Percentiles rank a stretch among this genome's conserved stretches.
phyloP scores from a whole-genome alignment of 2,113 vertebrate genomes.

The Psephotus haematonotus region DNA sequence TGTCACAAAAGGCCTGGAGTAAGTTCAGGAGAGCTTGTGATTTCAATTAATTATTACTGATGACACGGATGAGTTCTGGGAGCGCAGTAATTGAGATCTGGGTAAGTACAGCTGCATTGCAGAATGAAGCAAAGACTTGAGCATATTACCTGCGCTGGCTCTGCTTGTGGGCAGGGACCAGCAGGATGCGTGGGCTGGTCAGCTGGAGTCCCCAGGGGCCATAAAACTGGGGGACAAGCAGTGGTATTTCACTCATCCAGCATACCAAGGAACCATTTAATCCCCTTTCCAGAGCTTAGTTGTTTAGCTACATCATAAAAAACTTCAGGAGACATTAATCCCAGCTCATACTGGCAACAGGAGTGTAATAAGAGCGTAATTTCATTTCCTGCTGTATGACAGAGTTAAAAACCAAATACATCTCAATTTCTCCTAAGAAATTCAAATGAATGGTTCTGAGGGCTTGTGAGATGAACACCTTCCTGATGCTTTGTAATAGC shows the following conservation, averaged over 20 bases:
- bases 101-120: not conserved
- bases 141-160: rapidly evolving
- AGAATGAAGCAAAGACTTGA: not conserved
- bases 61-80: not conserved
- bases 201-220: not conserved
- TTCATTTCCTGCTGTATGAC: slow-evolving; percentile 24
- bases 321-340: not conserved
- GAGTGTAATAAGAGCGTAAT: not conserved
- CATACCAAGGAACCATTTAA: not conserved
- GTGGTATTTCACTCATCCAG: not conserved
- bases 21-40: not conserved
- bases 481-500: not conserved
- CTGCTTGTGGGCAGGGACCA: not conserved
- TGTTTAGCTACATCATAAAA: not conserved
- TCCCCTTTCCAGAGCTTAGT: not conserved
- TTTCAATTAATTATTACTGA: not conserved
- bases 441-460: not conserved
- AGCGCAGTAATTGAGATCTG: not conserved
- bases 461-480: not conserved
- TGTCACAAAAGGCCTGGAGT: not conserved
- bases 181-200: not conserved
- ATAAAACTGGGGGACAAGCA: not conserved
- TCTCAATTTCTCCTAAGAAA: not conserved
- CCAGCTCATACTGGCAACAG: not conserved
- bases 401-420: not conserved